Evolutionary conservation across 2,797 vertebrate genomes (phyloP).

Genomic region (Perodicticus potto): DNA sequence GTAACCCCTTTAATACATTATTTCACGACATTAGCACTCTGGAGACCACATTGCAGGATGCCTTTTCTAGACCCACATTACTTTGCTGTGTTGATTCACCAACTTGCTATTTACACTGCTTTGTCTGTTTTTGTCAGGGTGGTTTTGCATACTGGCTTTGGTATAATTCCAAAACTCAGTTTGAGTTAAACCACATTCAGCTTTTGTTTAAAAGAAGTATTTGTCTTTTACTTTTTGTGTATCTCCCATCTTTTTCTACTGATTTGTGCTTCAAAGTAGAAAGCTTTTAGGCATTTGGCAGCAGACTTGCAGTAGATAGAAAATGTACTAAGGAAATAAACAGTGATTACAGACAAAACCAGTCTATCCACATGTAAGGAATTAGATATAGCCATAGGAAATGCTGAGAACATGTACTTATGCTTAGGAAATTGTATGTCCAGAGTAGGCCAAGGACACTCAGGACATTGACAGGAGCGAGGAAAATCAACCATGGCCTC

Average conservation of each 20-base stretch:
- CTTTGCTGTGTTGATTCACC: background rate
- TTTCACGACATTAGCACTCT: background rate
- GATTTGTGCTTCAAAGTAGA: slow-evolving; percentile 54
- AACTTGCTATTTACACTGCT: background rate
- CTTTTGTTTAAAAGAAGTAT: slow-evolving; percentile 73
- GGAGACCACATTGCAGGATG: background rate
- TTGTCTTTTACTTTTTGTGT: background rate
- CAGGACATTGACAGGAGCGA: background rate
- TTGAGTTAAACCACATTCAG: slow-evolving; percentile 73
- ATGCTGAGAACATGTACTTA: slow-evolving; percentile 37
- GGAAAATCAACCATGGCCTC: background rate
- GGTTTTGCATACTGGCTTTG: slow-evolving; percentile 55
- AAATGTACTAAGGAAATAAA: slow-evolving; percentile 73
- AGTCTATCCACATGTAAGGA: slow-evolving; percentile 30
- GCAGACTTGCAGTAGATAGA: slow-evolving; percentile 58
- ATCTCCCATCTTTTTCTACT: slow-evolving; percentile 60
- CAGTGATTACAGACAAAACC: slow-evolving; percentile 58
- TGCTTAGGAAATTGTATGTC: background rate
- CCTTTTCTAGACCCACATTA: background rate
- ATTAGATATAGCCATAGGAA: slow-evolving; percentile 29
- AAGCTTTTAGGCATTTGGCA: slow-evolving; percentile 71
- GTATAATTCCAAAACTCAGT: slow-evolving; percentile 66
- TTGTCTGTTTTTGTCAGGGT: slow-evolving; percentile 16
- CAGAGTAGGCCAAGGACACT: background rate
- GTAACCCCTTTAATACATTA: background rate